Evolutionary conservation across 2,113 vertebrate species (phyloP).

Genomic region (Gymnobelideus leadbeateri): DNA sequence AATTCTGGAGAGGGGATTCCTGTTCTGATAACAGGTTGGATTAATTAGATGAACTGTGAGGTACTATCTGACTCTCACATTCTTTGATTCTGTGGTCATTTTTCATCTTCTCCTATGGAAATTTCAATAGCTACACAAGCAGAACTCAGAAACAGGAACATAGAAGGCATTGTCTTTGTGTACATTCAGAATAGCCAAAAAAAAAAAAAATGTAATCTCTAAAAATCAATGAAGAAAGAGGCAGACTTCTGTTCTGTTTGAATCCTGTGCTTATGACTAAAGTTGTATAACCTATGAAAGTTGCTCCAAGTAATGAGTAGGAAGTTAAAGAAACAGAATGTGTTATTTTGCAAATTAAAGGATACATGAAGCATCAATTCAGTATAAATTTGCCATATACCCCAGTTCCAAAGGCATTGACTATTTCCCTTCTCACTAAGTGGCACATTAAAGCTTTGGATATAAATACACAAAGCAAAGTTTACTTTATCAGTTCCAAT

Average conservation of each 20-base stretch:
- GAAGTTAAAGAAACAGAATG: neutral
- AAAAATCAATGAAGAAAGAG: neutral
- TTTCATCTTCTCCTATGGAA: neutral
- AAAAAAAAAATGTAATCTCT: neutral
- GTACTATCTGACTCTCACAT: neutral
- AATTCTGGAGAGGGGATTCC: neutral
- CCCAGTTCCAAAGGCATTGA: neutral
- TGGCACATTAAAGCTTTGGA: neutral
- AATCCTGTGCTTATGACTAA: neutral
- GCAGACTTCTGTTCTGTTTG: neutral
- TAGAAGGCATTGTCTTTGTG: neutral
- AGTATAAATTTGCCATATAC: slow-evolving; percentile 15
- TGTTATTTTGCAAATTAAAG: slow-evolving; percentile 47
- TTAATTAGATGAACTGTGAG: neutral
- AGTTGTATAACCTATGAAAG: neutral
- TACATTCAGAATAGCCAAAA: neutral
- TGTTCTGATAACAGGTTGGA: neutral
- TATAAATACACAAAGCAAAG: slow-evolving; percentile 29
- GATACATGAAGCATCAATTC: neutral
- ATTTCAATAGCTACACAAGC: neutral
- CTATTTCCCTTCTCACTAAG: slow-evolving; percentile 26
- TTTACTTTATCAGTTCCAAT: slow-evolving; percentile 20
- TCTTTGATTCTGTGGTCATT: neutral
- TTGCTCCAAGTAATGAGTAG: neutral
- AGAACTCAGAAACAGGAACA: neutral